These are phyloP conservation scores for Caenorhabditis virilis DNA, from an alignment of 2,888 invertebrate species.

Conservation along the genomic window DNA sequence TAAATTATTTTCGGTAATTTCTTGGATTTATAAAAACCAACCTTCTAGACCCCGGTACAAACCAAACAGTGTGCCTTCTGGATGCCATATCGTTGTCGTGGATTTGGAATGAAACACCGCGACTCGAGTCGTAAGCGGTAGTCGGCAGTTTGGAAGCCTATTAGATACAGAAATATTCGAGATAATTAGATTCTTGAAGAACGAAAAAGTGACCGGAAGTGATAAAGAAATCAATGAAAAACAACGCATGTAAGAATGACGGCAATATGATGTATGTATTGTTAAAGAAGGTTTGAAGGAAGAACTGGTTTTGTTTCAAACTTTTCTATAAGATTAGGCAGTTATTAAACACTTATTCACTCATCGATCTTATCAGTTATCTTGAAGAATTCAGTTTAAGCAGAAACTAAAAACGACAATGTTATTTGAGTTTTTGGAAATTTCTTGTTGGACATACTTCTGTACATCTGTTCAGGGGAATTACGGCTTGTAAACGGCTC, in stretches of 20 bases:
- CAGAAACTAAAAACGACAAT: no score
- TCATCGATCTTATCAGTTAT: no score
- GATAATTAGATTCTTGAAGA: not conserved
- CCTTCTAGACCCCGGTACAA: constrained; percentile 56
- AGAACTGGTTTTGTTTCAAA: not conserved
- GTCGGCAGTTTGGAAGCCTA: constrained; percentile 23
- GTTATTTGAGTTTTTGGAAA: no score
- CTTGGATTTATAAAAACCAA: constrained; percentile 10
- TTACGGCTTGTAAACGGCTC: no score
- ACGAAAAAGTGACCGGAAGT: not conserved
- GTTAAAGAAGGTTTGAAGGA: not conserved
- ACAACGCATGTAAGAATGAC: not conserved
- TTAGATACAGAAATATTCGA: not conserved
- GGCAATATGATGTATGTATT: not conserved
- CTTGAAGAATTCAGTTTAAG: no score
- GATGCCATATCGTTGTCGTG: constrained; percentile 48
- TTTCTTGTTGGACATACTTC: no score
- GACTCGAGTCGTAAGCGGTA: constrained; percentile 31
- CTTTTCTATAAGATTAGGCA: not conserved
- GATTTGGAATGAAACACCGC: constrained; percentile 32
- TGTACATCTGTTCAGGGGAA: no score
- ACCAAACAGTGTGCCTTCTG: constrained; percentile 56
- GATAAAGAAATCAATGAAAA: not conserved
- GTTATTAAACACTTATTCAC: no score
- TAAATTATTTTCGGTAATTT: no score